Evolutionary conservation across 2,888 invertebrate species (phyloP), one percentile per base, ranked within the genome.

Genomic region (Mactromeris polynyma): DNA sequence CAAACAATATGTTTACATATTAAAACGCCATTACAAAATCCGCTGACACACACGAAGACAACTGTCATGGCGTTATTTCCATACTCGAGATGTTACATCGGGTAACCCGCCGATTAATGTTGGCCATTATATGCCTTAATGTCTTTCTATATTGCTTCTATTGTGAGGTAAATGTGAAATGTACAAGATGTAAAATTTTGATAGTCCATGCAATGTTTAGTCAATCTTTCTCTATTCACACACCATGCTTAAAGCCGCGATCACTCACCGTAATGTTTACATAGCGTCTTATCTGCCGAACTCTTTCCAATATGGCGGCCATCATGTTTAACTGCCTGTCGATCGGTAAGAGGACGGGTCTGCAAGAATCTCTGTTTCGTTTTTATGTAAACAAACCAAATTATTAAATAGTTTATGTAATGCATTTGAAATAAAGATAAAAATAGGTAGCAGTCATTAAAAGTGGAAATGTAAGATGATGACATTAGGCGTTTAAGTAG

Each of bases 141-240:
- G 90, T 86, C 81, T 79, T 84, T 89, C 88, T 90, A 86, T 85
- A 92, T 89, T 81, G 89, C 88, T 77, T 85, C n/a, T 83, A 73
- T 86, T 92, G 92, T 92, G 92, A 58, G 92, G 92, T 90, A 92
- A 92, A 90, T 92, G 88, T 36, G 88, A 88, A 87, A 87, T 86
- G 64, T 58, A 92, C 85, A 86, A 87, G 89, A 88, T 89, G 91
- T 91, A 80, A 82, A 89, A 88, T 91, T 89, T 89, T 91, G 91
- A 91, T 91, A 89, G 91, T 91, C 91, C 86, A 80, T 87, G 82
- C 84, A 89, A 91, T 87, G 85, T 87, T 87, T 80, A 73, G 85
- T 87, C 87, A 83, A 83, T 85, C 85, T 88, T 26, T 19, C 36
- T 11, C 19, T 73, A 17, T 73, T 73, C 73, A 73, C 73, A 73